Percentiles rank a stretch among this genome's conserved stretches.
These are phyloP conservation scores for Quadroppia sp. DNA, from an alignment of 2,888 invertebrate species.

Conservation along the genomic window DNA sequence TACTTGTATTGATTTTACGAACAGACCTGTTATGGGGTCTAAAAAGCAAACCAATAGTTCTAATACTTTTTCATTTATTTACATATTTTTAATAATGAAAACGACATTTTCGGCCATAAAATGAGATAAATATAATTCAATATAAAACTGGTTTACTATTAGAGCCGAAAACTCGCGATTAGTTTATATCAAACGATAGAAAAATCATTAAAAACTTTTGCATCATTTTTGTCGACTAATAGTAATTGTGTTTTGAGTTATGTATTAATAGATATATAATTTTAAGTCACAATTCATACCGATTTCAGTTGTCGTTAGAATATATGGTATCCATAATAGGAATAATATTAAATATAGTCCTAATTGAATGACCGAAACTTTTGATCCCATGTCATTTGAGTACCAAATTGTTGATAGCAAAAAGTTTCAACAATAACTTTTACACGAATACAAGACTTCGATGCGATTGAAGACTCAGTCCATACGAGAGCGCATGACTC, in stretches of 20 bases:
- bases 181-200: neutral
- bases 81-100: conserved; percentile 11
- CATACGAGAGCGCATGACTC: neutral
- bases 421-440: conserved; percentile 27
- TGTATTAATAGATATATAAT: no score
- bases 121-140: neutral
- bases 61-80: neutral
- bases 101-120: conserved; percentile 10
- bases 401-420: conserved; percentile 11
- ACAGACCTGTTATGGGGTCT: neutral
- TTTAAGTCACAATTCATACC: neutral
- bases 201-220: neutral
- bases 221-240: neutral
- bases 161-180: conserved; percentile 1
- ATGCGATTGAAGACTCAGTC: neutral
- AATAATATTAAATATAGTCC: conserved; percentile 22
- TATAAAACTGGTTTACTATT: conserved; percentile 22
- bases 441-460: conserved; percentile 20
- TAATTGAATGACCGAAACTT: conserved; percentile 24
- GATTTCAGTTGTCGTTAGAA: conserved; percentile 2
- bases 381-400: conserved; percentile 19
- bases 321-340: conserved; percentile 22
- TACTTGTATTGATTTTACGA: conserved; percentile 21
- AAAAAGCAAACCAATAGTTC: neutral
- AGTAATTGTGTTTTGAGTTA: neutral